These are phyloP conservation scores for Leucophora obtusa DNA, from an alignment of 2,888 invertebrate genomes.

Conservation along the genomic window DNA sequence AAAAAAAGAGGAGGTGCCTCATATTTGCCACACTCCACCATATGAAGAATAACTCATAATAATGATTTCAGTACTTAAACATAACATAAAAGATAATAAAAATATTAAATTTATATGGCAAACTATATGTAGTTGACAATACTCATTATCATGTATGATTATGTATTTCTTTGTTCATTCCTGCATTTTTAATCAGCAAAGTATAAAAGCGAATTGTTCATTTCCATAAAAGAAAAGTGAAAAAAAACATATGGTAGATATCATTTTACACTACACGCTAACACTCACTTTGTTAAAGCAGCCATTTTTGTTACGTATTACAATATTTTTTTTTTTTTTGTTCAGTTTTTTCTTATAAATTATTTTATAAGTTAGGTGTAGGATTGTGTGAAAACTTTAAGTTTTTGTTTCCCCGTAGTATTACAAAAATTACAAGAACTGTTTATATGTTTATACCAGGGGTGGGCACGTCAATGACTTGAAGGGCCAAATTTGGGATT, in stretches of 20 bases:
- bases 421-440: background rate
- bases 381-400: background rate
- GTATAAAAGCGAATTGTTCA: constrained; percentile 50
- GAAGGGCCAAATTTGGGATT: too few relatives aligned
- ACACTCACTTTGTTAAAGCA: constrained; percentile 23
- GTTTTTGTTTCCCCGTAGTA: constrained; percentile 19
- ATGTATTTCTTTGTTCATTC: constrained; percentile 5
- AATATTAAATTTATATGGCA: constrained; percentile 48
- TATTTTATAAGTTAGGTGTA: constrained; percentile 39
- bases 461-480: too few relatives aligned
- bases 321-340: constrained; percentile 25
- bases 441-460: too few relatives aligned
- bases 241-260: constrained; percentile 44
- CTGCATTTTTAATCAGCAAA: constrained; percentile 51
- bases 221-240: constrained; percentile 12
- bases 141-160: constrained; percentile 48
- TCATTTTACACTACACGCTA: constrained; percentile 61
- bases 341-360: background rate
- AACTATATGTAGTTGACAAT: constrained; percentile 45
- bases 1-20: constrained; percentile 50
- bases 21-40: constrained; percentile 37
- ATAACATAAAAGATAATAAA: constrained; percentile 28
- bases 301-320: constrained; percentile 66
- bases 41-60: background rate
- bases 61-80: constrained; percentile 3